Percentiles rank a stretch among this genome's conserved stretches.
These are phyloP conservation scores for Cosmopolites sordidus DNA, from an alignment of 2,888 invertebrate species.

Conservation along the genomic window DNA sequence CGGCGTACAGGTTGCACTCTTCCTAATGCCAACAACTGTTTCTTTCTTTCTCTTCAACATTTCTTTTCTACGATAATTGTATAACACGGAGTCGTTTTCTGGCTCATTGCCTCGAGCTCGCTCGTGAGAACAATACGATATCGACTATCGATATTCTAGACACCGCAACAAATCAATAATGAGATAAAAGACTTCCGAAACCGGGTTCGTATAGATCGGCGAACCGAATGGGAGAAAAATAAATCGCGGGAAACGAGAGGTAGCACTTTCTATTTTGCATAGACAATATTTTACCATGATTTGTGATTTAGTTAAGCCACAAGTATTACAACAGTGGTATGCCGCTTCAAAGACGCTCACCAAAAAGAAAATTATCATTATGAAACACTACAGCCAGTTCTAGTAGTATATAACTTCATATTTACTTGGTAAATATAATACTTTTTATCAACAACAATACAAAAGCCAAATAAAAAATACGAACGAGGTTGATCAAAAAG, in stretches of 20 bases:
- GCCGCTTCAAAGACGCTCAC: too few species aligned
- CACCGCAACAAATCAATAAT: constrained; percentile 24
- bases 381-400: too few species aligned
- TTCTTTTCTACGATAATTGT: constrained; percentile 12
- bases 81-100: constrained; percentile 16
- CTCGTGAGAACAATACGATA: constrained; percentile 17
- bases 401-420: too few species aligned
- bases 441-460: too few species aligned
- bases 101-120: constrained; percentile 15
- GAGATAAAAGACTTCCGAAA: constrained; percentile 28
- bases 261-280: constrained; percentile 38
- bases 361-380: too few species aligned
- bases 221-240: constrained; percentile 33
- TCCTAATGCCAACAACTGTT: neutral
- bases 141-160: constrained; percentile 12
- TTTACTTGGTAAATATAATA: too few species aligned
- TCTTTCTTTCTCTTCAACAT: constrained; percentile 5
- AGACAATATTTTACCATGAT: constrained; percentile 16
- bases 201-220: constrained; percentile 29
- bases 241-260: constrained; percentile 32
- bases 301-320: constrained; percentile 4
- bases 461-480: too few species aligned
- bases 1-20: too few species aligned
- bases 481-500: too few species aligned
- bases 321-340: too few species aligned